phyloP scores from a whole-genome alignment of 2,113 vertebrate species.

The Crotalus horridus region DNA sequence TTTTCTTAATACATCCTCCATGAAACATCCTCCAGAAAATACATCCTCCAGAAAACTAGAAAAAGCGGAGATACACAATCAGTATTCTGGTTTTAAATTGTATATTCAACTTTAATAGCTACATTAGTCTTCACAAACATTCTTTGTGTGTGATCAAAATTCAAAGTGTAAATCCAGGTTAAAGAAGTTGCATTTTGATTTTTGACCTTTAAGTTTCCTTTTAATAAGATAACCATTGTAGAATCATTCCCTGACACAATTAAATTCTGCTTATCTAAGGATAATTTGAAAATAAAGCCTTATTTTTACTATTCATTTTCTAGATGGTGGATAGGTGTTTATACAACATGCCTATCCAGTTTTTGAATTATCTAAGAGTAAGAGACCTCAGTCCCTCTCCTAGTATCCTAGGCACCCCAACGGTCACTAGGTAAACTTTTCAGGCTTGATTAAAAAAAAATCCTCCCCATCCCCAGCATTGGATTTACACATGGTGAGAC shows the following conservation, averaged over 20 bases:
- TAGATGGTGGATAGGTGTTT: background rate
- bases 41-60: background rate
- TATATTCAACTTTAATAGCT: background rate
- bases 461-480: background rate
- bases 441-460: background rate
- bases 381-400: background rate
- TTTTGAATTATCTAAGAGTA: background rate
- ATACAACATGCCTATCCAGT: background rate
- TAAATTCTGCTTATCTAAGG: background rate
- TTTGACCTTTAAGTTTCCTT: background rate
- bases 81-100: background rate
- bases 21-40: too few relatives aligned
- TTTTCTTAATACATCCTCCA: background rate
- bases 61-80: background rate
- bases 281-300: background rate
- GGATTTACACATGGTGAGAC: background rate
- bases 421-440: background rate
- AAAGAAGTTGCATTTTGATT: background rate
- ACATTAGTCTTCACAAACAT: background rate
- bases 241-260: background rate
- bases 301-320: background rate
- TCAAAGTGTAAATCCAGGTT: background rate
- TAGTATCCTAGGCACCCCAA: background rate
- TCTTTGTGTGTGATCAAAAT: background rate
- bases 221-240: background rate